Conservation (phyloP, 2,113 vertebrate species). For the Melierax canorus region DNA sequence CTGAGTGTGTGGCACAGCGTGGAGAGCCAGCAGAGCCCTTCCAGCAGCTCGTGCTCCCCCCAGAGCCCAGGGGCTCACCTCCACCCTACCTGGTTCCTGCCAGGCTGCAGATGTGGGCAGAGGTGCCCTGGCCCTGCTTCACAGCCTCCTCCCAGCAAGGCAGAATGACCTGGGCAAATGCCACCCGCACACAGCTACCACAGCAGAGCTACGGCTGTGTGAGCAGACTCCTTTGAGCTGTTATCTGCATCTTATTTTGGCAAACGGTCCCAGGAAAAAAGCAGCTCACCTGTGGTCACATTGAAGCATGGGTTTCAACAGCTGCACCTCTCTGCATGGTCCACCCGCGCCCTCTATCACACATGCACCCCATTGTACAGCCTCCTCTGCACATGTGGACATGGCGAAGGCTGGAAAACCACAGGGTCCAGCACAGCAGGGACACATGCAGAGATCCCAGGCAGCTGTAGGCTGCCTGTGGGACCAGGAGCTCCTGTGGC, state of each 20-base stretch:
- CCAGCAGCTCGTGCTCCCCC: neutral
- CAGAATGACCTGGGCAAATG: neutral
- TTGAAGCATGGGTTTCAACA: neutral
- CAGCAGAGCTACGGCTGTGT: neutral
- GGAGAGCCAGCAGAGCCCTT: neutral
- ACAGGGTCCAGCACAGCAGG: neutral
- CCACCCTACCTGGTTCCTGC: constrained; percentile 3
- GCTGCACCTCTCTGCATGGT: neutral
- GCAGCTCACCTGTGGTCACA: neutral
- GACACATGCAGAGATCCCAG: neutral
- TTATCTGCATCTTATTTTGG: neutral
- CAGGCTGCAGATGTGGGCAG: neutral
- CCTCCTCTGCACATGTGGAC: neutral
- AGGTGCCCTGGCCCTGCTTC: fast-evolving
- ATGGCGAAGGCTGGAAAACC: neutral
- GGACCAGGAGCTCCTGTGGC: neutral
- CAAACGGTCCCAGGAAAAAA: neutral
- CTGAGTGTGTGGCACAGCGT: neutral
- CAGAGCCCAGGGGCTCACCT: neutral
- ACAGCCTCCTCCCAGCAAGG: neutral
- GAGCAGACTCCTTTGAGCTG: neutral
- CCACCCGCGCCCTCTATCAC: neutral
- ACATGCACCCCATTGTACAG: fast-evolving
- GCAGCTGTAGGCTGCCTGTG: neutral
- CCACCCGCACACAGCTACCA: neutral